Evolutionary conservation across 2,888 invertebrate genomes (phyloP).

Genomic region (Cancer borealis): DNA sequence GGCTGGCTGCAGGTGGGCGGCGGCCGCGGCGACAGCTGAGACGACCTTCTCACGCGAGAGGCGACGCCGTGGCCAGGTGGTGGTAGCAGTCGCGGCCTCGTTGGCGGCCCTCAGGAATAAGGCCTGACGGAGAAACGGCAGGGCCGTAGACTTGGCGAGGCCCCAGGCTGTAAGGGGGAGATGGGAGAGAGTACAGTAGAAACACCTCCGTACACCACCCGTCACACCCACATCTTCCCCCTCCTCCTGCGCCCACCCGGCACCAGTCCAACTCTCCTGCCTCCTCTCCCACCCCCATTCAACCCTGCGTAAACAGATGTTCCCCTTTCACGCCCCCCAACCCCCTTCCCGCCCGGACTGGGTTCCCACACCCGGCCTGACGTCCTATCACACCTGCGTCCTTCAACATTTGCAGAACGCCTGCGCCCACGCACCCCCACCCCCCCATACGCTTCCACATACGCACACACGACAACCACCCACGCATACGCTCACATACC

Average conservation of each 20-base stretch:
- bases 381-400: not conserved
- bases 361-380: slow-evolving; percentile 7
- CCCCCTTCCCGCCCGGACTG: not conserved
- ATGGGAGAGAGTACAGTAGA: not conserved
- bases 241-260: not conserved
- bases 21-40: slow-evolving; percentile 60
- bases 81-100: slow-evolving; percentile 31
- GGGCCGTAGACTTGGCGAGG: slow-evolving; percentile 5
- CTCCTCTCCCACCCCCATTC: not conserved
- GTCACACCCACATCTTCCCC: slow-evolving; percentile 4
- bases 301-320: not conserved
- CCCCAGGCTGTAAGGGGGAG: not conserved
- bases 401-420: not conserved
- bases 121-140: not conserved
- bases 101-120: not conserved
- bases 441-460: slow-evolving; percentile 30
- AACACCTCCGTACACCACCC: not conserved
- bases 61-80: slow-evolving; percentile 55
- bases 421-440: slow-evolving; percentile 36
- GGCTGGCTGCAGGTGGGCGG: slow-evolving; percentile 68
- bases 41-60: slow-evolving; percentile 51
- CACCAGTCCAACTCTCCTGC: not conserved
- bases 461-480: slow-evolving; percentile 44
- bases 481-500: slow-evolving; percentile 46
- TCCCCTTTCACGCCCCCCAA: slow-evolving; percentile 41